phyloP scores from a whole-genome alignment of 2,888 invertebrate genomes.

The Mythimna pallens region DNA sequence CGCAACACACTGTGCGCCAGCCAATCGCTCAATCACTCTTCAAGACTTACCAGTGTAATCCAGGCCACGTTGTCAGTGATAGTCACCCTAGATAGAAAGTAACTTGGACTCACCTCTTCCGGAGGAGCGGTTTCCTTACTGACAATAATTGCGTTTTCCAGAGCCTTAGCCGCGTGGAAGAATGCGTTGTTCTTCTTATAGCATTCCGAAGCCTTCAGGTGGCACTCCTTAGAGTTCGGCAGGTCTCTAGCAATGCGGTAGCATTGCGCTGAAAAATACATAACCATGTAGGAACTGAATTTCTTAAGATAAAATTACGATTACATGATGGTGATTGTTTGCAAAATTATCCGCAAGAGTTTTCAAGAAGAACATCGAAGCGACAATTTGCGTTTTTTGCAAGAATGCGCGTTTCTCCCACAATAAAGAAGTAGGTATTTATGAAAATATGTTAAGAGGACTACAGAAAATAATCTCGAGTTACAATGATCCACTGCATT shows the following conservation, averaged over 20 bases:
- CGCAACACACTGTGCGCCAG: too few relatives aligned
- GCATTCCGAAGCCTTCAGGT: slow-evolving; percentile 96
- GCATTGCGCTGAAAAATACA: slow-evolving; percentile 94
- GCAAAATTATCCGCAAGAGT: too few relatives aligned
- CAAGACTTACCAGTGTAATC: neutral
- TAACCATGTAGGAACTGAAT: neutral
- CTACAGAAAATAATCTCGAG: too few relatives aligned
- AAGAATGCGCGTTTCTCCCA: too few relatives aligned
- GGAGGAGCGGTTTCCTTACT: slow-evolving; percentile 89
- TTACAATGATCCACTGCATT: too few relatives aligned
- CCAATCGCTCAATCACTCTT: too few relatives aligned
- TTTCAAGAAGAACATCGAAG: too few relatives aligned
- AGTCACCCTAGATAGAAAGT: neutral
- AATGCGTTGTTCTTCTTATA: slow-evolving; percentile 95
- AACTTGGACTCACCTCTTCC: slow-evolving; percentile 76
- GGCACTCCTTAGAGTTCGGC: slow-evolving; percentile 95
- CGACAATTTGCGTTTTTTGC: too few relatives aligned
- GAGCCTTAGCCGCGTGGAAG: slow-evolving; percentile 97
- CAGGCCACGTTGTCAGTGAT: neutral
- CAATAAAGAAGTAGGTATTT: too few relatives aligned
- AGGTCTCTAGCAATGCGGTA: slow-evolving; percentile 96
- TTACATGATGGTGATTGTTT: too few relatives aligned
- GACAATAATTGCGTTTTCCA: slow-evolving; percentile 96
- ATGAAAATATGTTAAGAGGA: too few relatives aligned
- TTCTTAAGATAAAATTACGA: neutral